phyloP scores from a whole-genome alignment of 1,140 invertebrate genomes.

The Phymorhynchus buccinoides region DNA sequence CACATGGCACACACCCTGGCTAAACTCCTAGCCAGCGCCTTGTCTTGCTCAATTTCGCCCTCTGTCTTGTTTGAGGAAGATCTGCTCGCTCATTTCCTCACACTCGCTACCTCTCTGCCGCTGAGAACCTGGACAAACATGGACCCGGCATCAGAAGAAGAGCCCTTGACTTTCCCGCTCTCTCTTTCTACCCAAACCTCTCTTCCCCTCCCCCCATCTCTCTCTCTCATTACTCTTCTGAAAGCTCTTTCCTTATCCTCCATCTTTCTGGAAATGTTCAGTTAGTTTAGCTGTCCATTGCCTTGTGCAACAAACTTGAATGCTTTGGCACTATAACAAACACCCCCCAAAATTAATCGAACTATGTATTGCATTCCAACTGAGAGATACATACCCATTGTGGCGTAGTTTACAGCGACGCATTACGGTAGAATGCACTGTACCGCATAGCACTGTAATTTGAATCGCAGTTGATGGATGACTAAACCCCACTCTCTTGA shows the following conservation, averaged over 20 bases:
- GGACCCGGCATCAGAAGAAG: slow-evolving; percentile 25
- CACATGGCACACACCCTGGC: neutral
- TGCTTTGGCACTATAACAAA: too few relatives aligned
- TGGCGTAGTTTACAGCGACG: too few relatives aligned
- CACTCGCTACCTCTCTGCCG: slow-evolving; percentile 11
- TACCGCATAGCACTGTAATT: too few relatives aligned
- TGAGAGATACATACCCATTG: too few relatives aligned
- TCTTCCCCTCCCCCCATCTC: neutral
- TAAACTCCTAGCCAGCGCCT: slow-evolving; percentile 30
- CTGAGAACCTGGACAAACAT: slow-evolving; percentile 32
- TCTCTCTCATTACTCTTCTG: neutral
- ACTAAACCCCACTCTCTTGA: too few relatives aligned
- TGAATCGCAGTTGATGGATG: too few relatives aligned
- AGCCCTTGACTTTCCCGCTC: slow-evolving; percentile 2
- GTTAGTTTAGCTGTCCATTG: too few relatives aligned
- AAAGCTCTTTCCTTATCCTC: neutral
- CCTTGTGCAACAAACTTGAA: too few relatives aligned
- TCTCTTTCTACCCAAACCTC: neutral
- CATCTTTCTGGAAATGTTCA: neutral
- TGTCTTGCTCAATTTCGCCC: slow-evolving; percentile 29
- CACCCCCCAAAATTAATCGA: too few relatives aligned
- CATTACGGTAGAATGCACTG: too few relatives aligned
- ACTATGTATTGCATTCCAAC: too few relatives aligned
- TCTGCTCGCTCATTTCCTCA: slow-evolving; percentile 37
- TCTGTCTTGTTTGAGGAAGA: slow-evolving; percentile 41